phyloP scores from a whole-genome alignment of 2,113 vertebrate species.

The Muscicapa adusta region DNA sequence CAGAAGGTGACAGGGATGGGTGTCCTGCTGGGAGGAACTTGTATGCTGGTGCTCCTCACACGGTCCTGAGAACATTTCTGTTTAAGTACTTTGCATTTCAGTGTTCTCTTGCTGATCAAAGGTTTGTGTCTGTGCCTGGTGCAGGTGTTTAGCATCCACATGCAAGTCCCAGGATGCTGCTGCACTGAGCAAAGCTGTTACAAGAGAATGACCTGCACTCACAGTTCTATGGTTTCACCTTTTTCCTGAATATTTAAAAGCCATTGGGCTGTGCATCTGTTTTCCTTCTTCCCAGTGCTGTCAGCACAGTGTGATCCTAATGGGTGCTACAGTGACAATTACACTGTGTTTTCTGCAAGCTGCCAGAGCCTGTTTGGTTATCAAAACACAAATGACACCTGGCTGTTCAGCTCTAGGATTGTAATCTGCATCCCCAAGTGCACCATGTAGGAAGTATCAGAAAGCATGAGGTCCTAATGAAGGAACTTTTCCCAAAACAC shows the following conservation, averaged over 20 bases:
- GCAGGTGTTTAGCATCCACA: background rate
- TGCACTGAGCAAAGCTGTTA: background rate
- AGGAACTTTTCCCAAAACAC: background rate
- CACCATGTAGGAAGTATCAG: background rate
- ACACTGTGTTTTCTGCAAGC: background rate
- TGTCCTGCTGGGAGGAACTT: background rate
- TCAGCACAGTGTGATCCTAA: background rate
- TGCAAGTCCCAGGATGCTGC: background rate
- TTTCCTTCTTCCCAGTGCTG: background rate
- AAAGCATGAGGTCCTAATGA: background rate
- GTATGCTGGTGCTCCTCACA: background rate
- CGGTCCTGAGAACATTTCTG: background rate
- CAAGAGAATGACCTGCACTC: background rate
- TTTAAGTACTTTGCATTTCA: background rate
- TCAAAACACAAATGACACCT: background rate
- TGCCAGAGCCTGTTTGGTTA: background rate
- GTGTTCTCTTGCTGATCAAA: background rate
- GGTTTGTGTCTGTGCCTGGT: background rate
- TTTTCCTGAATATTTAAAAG: background rate
- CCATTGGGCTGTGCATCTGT: background rate
- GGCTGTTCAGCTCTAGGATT: background rate
- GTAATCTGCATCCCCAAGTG: background rate
- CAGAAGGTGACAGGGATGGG: background rate
- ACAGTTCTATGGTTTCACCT: background rate
- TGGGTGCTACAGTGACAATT: background rate